Evolutionary conservation across 2,888 invertebrate genomes (phyloP), one percentile per base, ranked within the genome.

Genomic region (Cryptus armator): DNA sequence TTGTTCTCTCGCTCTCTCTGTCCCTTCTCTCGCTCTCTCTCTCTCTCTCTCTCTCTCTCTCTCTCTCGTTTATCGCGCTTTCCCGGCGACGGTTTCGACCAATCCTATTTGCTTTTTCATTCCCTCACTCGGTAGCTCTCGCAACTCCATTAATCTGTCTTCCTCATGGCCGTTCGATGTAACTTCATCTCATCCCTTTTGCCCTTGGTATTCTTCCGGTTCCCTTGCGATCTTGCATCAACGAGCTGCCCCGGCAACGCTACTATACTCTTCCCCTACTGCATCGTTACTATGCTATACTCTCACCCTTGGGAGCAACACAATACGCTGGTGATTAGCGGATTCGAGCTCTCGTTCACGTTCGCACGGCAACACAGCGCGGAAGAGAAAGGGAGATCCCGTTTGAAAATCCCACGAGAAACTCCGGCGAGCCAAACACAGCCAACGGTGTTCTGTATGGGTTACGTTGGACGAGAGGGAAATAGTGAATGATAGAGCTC

Each of bases 1-100:
- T 91, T 91, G 91, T 90, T 89, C 89, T 87, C 82, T 78, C 87
- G 46, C 71, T 71, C 29, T 76, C 71, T 44, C 70, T 51, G 37
- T 29, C 29, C n/a, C 59, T 24, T 62, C 64, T 12, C 14, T 19
- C 12, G 24, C 14, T 59, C 59, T 14, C 29, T 32, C 6, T 24
- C 59, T 29, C 59, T 14, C 59, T 3, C 32, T 14, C 14, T 14
- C 10, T 14, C 48, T 14, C 48, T 48, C 48, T 48, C n/a, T 12
- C 10, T 37, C 37, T 9, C 53, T 43, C 71, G 71, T 71, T 56
- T 43, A 71, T 71, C 70, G 51, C 66, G 67, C 68, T 78, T 68
- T 37, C 67, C 59, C 71, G 51, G 24, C 10, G 29, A 53, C 56
- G 46, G 48, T 32, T 24, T 56, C 56, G 37, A 56, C 56, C 56